Evolutionary conservation across 2,888 invertebrate species (phyloP).

Genomic region (Orchestes rusci): DNA sequence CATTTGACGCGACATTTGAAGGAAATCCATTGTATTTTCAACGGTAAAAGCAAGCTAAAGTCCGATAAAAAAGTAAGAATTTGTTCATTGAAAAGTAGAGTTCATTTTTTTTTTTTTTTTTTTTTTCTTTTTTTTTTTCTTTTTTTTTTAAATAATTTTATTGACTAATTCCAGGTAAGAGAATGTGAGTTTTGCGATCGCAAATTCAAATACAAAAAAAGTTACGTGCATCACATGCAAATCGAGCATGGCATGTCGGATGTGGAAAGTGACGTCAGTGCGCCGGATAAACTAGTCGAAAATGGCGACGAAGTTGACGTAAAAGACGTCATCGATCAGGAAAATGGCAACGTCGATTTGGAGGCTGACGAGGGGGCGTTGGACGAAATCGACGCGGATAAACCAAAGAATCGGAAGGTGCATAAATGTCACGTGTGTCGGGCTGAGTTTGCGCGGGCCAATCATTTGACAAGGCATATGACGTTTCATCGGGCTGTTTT

Average conservation of each 20-base stretch:
- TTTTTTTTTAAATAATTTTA: too few species aligned
- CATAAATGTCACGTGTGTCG: slow-evolving; percentile 43
- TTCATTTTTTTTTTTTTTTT: too few species aligned
- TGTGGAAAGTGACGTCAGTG: slow-evolving; percentile 32
- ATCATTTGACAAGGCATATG: slow-evolving; percentile 44
- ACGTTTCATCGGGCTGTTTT: slow-evolving; percentile 41
- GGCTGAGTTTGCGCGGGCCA: slow-evolving; percentile 39
- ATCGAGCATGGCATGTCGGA: slow-evolving; percentile 43
- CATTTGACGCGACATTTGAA: slow-evolving; percentile 36
- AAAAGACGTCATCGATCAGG: slow-evolving; percentile 9
- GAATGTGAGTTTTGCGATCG: slow-evolving; percentile 45
- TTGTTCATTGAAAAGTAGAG: too few species aligned
- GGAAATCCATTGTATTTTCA: slow-evolving; percentile 34
- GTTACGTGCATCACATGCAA: slow-evolving; percentile 43
- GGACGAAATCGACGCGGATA: slow-evolving; percentile 21
- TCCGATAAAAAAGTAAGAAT: slow-evolving; percentile 32
- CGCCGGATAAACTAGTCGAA: neutral
- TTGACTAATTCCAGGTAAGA: too few species aligned
- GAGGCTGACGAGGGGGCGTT: slow-evolving; percentile 10
- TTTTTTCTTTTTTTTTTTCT: too few species aligned
- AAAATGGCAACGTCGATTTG: slow-evolving; percentile 5
- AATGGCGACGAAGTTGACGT: too few species aligned
- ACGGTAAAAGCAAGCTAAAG: slow-evolving; percentile 22
- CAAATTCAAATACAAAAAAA: slow-evolving; percentile 44
- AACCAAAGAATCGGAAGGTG: too few species aligned